Base-by-base conservation (phyloP, 2,888 invertebrate genomes). In the Drosophila kanekoi region DNA sequence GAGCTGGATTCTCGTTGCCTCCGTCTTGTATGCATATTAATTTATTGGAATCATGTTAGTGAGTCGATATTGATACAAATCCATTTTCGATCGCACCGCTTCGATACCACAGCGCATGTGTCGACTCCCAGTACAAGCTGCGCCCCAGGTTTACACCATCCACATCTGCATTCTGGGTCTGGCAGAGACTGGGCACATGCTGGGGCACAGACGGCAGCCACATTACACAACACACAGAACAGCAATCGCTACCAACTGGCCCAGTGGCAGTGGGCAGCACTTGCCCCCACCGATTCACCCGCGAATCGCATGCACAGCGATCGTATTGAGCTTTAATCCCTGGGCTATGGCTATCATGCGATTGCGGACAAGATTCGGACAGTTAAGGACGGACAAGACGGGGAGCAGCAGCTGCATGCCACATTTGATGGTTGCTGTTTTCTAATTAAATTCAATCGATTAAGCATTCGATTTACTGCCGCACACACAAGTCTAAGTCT, bases 1-100 rank as follows among this genome's bases (percentile, higher is more conserved):
- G 28, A 43, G 59, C 13, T 62, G 65, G 13, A 23, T 32, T 58
- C 41, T 4, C 16, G 64, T 35, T 38, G 51, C 67, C 56, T 59
- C 72, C 69, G 74, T 71, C 81, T 87, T 77, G 89, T 89, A 86
- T 86, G 89, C 87, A 91, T 91, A 91, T 91, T 91, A 91, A 92
- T 92, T 92, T 92, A 92, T 92, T 91, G 92, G 90, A 92, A 89
- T 91, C 91, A 92, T 92, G 92, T 92, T 91, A 88, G 84, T 85
- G 90, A 91, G 91, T 90, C 91, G 91, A 92, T 92, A 91, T 91
- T 91, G 91, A 92, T 92, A 92, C 91, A 91, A 91, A 92, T 92
- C 91, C 90, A 90, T 91, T 91, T 90, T 91, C 87, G 91, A 91
- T 90, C 88, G 90, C 79, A 56, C 75, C 75, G 79, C 72, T 59